Base-by-base conservation (phyloP, 2,797 vertebrate species). In the Silurus aristotelis region DNA sequence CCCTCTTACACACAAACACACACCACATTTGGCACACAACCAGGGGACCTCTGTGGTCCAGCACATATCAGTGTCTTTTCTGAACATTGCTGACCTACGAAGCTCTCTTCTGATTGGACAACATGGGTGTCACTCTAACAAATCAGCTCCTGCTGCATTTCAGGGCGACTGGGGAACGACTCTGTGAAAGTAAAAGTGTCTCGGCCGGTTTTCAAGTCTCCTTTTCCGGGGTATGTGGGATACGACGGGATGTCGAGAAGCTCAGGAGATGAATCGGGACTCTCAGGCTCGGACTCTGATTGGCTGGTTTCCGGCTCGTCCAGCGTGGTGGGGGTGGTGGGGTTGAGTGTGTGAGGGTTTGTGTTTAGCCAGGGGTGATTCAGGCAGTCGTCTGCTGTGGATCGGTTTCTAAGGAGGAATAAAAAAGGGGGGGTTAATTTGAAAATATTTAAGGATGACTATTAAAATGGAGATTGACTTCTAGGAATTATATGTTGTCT, bases 101-200 rank as follows among this genome's bases (percentile, higher is more conserved):
- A 78, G 68, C 17, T 64, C 83, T 52, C 63, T 68, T 79, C 14
- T 6, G 71, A 85, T 70, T 84, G 80, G 19, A 77, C 55, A 9
- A 9, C 19, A 52, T 48, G 64, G 48, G 19, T 9, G 58, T 56
- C n/a, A 38, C 3, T 52, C 55, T 93, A 96, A 92, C 94, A 96
- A 87, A 96, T 94, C 84, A 96, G 90, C 89, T 95, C 95, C 84
- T 93, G 94, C 91, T 95, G 91, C 27, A 96, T 95, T 85, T 96
- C 95, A 0, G 94, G 89, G 1, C 91, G 91, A 1, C 93, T 89
- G 48, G 90, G 90, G 67, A 95, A 96, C 0, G 94, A 71, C 80
- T 96, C 93, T 2, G 89, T 84, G 85, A 96, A 96, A 77, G 91
- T 92, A 90, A 96, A 96, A 80, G 94, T 46, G 43, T 90, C 91